These are phyloP conservation scores for Catharus ustulatus DNA, from an alignment of 2,797 vertebrate species.

Conservation along the genomic window DNA sequence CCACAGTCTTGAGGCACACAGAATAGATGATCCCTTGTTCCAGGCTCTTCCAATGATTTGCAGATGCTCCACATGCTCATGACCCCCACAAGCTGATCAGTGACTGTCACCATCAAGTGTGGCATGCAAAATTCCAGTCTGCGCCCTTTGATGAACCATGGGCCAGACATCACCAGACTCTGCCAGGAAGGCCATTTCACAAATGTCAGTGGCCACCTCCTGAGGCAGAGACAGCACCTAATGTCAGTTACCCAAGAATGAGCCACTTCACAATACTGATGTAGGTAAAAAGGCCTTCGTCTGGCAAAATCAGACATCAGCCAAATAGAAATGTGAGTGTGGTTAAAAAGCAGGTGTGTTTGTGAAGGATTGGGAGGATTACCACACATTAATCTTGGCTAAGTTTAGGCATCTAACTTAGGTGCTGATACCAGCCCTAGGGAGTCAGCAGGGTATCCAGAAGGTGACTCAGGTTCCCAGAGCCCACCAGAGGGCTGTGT, in stretches of 20 bases:
- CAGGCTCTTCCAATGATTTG: background rate
- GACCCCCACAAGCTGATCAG: background rate
- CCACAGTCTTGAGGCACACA: background rate
- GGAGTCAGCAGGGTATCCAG: background rate
- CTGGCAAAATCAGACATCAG: background rate
- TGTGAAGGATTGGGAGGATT: background rate
- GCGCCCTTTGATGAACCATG: background rate
- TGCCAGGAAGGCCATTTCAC: background rate
- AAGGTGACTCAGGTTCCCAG: background rate
- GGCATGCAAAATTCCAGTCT: background rate
- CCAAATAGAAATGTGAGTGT: background rate
- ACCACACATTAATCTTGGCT: background rate
- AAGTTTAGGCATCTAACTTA: background rate
- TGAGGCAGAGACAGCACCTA: background rate
- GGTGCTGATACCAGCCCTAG: background rate
- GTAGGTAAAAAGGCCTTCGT: background rate
- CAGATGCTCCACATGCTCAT: background rate
- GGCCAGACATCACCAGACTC: background rate
- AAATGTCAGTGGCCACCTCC: background rate
- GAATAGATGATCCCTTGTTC: background rate
- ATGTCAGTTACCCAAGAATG: background rate
- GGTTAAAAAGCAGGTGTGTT: background rate
- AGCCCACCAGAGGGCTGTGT: background rate
- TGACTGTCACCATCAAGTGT: rapidly evolving
- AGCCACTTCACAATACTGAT: background rate